Conservation (phyloP, 1,140 invertebrate genomes). For the Mercenaria mercenaria region DNA sequence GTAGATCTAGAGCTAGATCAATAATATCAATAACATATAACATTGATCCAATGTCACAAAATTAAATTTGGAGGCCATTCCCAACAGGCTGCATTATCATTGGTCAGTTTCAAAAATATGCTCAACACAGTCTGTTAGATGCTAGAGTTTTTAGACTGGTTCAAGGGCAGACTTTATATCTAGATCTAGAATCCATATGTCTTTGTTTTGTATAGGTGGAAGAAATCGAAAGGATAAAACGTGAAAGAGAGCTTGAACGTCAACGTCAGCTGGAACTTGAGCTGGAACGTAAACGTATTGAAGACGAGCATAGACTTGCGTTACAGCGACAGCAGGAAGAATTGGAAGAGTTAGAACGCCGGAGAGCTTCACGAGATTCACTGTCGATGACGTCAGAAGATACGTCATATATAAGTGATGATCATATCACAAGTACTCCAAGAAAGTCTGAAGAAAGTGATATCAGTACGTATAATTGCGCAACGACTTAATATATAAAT, state of each 20-base stretch:
- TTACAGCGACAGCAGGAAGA: conserved; percentile 55
- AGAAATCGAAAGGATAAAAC: conserved; percentile 46
- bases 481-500: background rate
- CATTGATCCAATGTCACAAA: no score
- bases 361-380: conserved; percentile 65
- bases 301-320: conserved; percentile 33
- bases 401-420: conserved; percentile 3
- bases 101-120: no score
- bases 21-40: no score
- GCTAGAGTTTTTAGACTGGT: no score
- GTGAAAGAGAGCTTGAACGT: conserved; percentile 36
- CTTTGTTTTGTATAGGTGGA: background rate
- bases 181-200: no score
- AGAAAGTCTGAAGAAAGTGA: conserved; percentile 48
- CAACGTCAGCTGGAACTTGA: conserved; percentile 33
- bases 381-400: conserved; percentile 55
- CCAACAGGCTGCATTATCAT: no score
- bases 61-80: no score
- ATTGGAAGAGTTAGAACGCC: conserved; percentile 36
- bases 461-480: conserved; percentile 43
- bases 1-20: no score
- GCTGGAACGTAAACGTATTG: conserved; percentile 24
- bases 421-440: conserved; percentile 60
- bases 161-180: no score
- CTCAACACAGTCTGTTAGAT: no score